Evolutionary conservation across 1,140 invertebrate species (phyloP), one percentile per base, ranked within the genome.

Genomic region (Sitodiplosis mosellana): DNA sequence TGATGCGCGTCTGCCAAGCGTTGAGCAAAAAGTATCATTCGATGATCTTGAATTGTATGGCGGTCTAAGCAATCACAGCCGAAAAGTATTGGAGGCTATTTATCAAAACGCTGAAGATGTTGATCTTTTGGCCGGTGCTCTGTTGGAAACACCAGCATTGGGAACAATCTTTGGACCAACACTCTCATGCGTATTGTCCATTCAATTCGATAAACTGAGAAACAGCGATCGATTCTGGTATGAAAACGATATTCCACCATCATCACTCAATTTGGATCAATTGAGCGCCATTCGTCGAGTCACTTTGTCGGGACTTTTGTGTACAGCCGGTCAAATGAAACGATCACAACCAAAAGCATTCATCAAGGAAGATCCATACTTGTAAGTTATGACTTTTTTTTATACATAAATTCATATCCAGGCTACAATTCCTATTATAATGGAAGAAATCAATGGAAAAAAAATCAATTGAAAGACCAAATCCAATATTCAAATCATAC

Each of bases 161-260:
- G 88, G 87, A 10, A 78, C 84, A 0, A 71, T 88, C 0, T 77
- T 95, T 5, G 89, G 89, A 1, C 80, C 83, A 11, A 93, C 89
- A 1, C 79, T 92, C 41, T 78, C 77, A n/a, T 93, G 89, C 58
- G 68, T 94, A 1, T 56, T 93, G 0, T 79, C 77, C 12, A 59
- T 78, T 20, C 89, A 94, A 58, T 88, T 92, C 54, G 72, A 76
- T 22, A 76, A 80, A 45, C 62, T 87, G 1, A 77, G 85, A 51
- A 76, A 81, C 54, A 83, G 84, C 33, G 87, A 92, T 68, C 73
- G 91, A 48, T 95, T 91, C 57, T 96, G 90, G 88, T 95, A 92
- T 55, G 90, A 95, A 65, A 94, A 94, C 58, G 90, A 94, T 59
- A 74, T 93, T 22, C 87, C 88, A 0, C 89, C 89, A 0, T 88